Evolutionary conservation across 2,888 invertebrate genomes (phyloP), one percentile per base, ranked within the genome.

Genomic region (Cephonodes hylas): DNA sequence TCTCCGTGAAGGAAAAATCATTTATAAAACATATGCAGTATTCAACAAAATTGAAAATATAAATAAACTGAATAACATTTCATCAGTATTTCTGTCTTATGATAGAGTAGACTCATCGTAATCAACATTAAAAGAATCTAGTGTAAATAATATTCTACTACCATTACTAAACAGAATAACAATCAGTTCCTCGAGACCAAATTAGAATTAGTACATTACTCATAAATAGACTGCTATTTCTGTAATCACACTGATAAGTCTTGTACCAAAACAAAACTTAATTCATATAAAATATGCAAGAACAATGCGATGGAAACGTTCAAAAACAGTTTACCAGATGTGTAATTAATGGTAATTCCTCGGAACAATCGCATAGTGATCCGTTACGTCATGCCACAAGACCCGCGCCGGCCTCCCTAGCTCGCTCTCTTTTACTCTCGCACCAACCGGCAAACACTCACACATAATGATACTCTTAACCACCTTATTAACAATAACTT

Each of bases 311-410:
- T 27, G 10, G n/a, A 57, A 25, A 31, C 58, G 48, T 62, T 67
- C 63, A 65, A 59, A 65, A 68, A 63, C 38, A 46, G 18, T 58
- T 42, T 48, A 34, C 34, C 61, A 61, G 42, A 66, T 71, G 63
- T 62, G 66, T 70, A 73, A 73, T 79, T 74, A 72, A 74, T 75
- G 73, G 73, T 80, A 80, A 81, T 81, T 82, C 82, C 83, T 84
- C 79, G 78, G 76, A 76, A 80, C 80, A 77, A 83, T 82, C 81
- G 83, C 85, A 86, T 87, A 84, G 84, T 86, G 81, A 83, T 85
- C 81, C 80, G 80, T 89, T 87, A 88, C 89, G 85, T 89, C 88
- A 88, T 83, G 74, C 75, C 81, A 78, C 79, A 67, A 65, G 64
- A 68, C 66, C 66, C 71, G 66, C 68, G 61, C 67, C 60, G 63